Base-by-base conservation (phyloP, 1,140 invertebrate species). In the Drosophila serrata region DNA sequence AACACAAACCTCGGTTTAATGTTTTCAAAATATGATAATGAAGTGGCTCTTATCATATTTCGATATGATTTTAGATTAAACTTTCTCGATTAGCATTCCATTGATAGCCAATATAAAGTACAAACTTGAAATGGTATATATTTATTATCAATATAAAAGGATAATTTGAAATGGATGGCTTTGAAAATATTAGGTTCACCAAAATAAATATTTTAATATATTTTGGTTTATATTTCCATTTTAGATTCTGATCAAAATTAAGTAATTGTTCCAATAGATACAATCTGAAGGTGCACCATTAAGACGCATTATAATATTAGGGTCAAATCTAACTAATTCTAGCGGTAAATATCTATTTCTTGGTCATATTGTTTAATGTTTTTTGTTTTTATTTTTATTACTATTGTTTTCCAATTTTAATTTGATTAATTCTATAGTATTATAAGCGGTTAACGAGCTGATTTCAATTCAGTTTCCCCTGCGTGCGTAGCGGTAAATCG, bases 1-100 rank as follows among this genome's bases (percentile, higher is more conserved):
- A 56, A 56, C 5, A n/a, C 22, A n/a, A 35, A 24, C 12, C 0
- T 13, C 3, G 4, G 8, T 12, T 57, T 6, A 29, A 27, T 13
- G 15, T 17, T 61, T 56, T 56, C 13, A 2, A 9, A 55, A 55
- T 37, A 55, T 55, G 19, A 37, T 55, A 37, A 55, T 55, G 33
- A 55, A 55, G 8, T 55, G 8, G 33, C 35, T 55, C 33, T 55
- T 55, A 37, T 55, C 51, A 53, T 15, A 24, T 37, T 24, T 24
- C 19, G 33, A 55, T 55, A 37, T 24, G 7, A 37, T 55, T 24
- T 12, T 11, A 6, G 33, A 55, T 55, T 24, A 37, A 37, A 11
- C 51, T 53, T 53, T 37, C 33, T n/a, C 3, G 27, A 49, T 48
- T 48, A 29, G 15, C 46, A 48, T 29, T 29, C 15, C 4, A n/a